Evolutionary conservation across 2,888 invertebrate species (phyloP).

Genomic region (Coleophora flavipennella): DNA sequence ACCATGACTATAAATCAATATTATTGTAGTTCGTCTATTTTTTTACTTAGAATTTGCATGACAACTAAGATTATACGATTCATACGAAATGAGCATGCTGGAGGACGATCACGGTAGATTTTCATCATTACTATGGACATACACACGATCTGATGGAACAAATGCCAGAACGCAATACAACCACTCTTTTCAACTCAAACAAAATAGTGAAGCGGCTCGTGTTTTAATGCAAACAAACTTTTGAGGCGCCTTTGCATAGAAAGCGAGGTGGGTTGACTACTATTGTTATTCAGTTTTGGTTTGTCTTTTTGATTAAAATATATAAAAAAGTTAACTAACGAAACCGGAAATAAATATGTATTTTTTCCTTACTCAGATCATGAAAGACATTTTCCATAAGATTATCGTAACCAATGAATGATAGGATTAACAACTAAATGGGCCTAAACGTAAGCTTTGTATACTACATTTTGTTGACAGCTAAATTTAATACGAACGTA

Average conservation of each 20-base stretch:
- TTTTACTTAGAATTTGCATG: slow-evolving; percentile 19
- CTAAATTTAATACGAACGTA: slow-evolving; percentile 20
- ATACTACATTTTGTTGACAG: slow-evolving; percentile 1
- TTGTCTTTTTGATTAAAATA: slow-evolving; percentile 51
- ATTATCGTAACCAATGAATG: not conserved
- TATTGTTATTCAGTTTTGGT: slow-evolving; percentile 66
- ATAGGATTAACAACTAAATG: too few relatives aligned
- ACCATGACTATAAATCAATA: slow-evolving; percentile 38
- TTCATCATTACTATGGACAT: too few relatives aligned
- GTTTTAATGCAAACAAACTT: slow-evolving; percentile 74
- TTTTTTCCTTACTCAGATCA: slow-evolving; percentile 49
- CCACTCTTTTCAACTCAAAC: slow-evolving; percentile 68
- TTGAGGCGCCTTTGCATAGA: slow-evolving; percentile 73
- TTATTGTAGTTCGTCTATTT: slow-evolving; percentile 13
- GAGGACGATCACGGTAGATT: slow-evolving; percentile 40
- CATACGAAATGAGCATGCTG: slow-evolving; percentile 40
- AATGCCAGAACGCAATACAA: slow-evolving; percentile 72
- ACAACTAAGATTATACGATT: slow-evolving; percentile 37
- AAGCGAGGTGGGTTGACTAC: slow-evolving; percentile 74
- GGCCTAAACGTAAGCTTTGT: not conserved
- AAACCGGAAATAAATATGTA: slow-evolving; percentile 30
- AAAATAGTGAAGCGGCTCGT: slow-evolving; percentile 73
- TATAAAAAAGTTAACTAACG: not conserved
- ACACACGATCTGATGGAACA: slow-evolving; percentile 43
- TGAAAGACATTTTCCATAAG: slow-evolving; percentile 37